Evolutionary conservation across 2,888 invertebrate genomes (phyloP).

Genomic region (Bimastos eiseni): DNA sequence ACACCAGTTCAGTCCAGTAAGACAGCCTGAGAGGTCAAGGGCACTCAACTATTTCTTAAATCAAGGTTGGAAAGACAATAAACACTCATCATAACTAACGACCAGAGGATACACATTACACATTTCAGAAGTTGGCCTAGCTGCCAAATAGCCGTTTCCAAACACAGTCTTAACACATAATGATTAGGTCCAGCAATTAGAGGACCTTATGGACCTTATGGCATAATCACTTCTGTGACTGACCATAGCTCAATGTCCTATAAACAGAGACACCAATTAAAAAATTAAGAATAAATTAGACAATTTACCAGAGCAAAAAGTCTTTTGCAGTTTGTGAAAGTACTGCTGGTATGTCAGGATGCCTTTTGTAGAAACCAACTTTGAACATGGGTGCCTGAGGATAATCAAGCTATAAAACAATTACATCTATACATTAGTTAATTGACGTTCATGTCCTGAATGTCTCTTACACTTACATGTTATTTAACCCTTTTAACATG

Average conservation of each 20-base stretch:
- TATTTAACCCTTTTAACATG: background rate
- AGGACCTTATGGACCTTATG: too few species aligned
- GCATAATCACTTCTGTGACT: background rate
- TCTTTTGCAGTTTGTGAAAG: slow-evolving; percentile 82
- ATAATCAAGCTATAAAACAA: slow-evolving; percentile 73
- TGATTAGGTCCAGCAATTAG: background rate
- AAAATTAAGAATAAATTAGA: background rate
- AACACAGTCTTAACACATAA: background rate
- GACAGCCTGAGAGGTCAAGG: too few species aligned
- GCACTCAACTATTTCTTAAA: too few species aligned
- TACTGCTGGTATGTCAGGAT: slow-evolving; percentile 91
- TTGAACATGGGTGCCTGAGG: slow-evolving; percentile 97
- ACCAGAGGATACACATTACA: too few species aligned
- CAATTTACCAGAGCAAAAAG: slow-evolving; percentile 79
- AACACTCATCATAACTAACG: too few species aligned
- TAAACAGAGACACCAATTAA: background rate
- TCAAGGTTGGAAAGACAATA: too few species aligned
- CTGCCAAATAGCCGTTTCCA: too few species aligned
- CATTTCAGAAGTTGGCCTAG: too few species aligned
- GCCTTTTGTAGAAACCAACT: slow-evolving; percentile 92
- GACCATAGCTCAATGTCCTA: background rate
- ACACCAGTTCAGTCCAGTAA: too few species aligned
- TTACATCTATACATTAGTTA: background rate
- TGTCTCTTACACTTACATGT: background rate
- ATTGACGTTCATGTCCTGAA: background rate